phyloP scores from a whole-genome alignment of 2,888 invertebrate species.

The Heliconius charithonia region DNA sequence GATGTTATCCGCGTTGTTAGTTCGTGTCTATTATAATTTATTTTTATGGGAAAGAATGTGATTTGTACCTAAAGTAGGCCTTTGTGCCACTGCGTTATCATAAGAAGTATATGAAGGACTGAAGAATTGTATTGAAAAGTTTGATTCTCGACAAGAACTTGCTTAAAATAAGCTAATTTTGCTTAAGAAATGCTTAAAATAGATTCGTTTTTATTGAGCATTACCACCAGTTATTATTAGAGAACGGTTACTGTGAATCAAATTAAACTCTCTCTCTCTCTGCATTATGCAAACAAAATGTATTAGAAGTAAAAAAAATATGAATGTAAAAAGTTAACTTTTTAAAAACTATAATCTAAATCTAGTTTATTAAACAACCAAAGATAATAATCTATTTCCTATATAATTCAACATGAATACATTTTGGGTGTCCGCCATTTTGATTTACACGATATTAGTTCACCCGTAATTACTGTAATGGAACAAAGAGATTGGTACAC shows the following conservation, averaged over 20 bases:
- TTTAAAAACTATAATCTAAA: not conserved
- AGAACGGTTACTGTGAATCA: no score
- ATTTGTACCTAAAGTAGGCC: not conserved
- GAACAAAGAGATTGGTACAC: constrained; percentile 24
- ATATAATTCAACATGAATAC: constrained; percentile 69
- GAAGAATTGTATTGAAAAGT: not conserved
- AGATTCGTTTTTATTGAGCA: not conserved
- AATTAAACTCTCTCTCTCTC: not conserved
- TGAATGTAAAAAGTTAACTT: not conserved
- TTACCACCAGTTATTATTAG: no score
- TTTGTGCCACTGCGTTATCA: not conserved
- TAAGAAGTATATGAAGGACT: no score
- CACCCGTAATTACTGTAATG: constrained; percentile 61
- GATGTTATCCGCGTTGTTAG: not conserved
- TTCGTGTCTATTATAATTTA: constrained; percentile 1
- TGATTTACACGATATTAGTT: constrained; percentile 72
- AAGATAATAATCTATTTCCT: constrained; percentile 60
- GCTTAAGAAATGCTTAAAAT: not conserved
- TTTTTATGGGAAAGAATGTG: constrained; percentile 6
- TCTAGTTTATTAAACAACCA: constrained; percentile 22
- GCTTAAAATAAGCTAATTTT: no score
- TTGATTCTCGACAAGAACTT: not conserved
- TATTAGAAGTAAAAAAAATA: not conserved
- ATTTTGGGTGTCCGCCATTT: constrained; percentile 78
- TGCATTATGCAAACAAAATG: not conserved